Conservation (phyloP, 1,140 invertebrate genomes). For the Hyposmocoma kahamanoa region DNA sequence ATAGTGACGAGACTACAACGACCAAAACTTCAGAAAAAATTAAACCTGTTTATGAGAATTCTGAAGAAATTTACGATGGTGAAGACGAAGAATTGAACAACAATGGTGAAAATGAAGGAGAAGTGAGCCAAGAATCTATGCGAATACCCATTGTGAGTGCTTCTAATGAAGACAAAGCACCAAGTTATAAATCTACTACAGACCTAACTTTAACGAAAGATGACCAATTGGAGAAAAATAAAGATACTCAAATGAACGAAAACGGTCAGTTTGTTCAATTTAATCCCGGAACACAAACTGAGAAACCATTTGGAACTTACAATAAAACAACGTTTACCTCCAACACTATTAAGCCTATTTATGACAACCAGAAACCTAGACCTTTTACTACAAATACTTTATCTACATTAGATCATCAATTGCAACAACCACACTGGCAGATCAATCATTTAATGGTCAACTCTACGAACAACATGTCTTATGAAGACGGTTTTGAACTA, state of each 20-base stretch:
- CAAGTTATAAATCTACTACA: constrained; percentile 28
- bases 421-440: constrained; percentile 67
- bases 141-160: constrained; percentile 58
- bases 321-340: constrained; percentile 46
- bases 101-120: constrained; percentile 37
- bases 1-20: constrained; percentile 47
- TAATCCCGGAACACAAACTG: constrained; percentile 64
- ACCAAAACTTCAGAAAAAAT: constrained; percentile 24
- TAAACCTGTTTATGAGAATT: constrained; percentile 58
- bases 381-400: constrained; percentile 58
- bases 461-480: constrained; percentile 48
- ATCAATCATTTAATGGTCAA: constrained; percentile 65
- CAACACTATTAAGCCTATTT: constrained; percentile 51
- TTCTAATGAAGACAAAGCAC: constrained; percentile 27
- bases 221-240: constrained; percentile 24
- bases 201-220: constrained; percentile 26
- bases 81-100: constrained; percentile 30
- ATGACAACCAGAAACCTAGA: constrained; percentile 49
- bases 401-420: constrained; percentile 53
- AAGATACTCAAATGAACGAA: constrained; percentile 13
- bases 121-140: constrained; percentile 66
- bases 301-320: constrained; percentile 57
- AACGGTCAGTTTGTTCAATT: constrained; percentile 31
- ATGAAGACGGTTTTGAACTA: constrained; percentile 57
- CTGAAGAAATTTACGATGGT: constrained; percentile 64